Percentiles rank a stretch among this genome's conserved stretches.
Evolutionary conservation across 2,113 vertebrate species (phyloP).

Genomic region (Rhodinocichla rosea): DNA sequence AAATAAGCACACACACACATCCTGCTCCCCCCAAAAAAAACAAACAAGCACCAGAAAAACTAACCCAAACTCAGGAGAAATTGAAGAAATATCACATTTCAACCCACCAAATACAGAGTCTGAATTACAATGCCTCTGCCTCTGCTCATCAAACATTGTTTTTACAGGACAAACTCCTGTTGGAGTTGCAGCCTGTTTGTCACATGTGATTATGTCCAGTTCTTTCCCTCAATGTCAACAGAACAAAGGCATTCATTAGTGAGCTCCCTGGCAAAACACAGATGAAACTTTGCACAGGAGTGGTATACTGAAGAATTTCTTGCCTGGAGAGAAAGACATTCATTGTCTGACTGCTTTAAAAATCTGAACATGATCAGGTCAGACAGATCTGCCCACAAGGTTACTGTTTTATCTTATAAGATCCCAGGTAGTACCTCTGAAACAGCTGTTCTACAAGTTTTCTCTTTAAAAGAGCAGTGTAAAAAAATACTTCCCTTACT

Average conservation of each 20-base stretch:
- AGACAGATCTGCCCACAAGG: not conserved
- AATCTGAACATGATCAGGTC: not conserved
- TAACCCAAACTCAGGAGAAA: not conserved
- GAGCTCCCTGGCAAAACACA: not conserved
- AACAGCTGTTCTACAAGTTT: not conserved
- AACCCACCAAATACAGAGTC: not conserved
- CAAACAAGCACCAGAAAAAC: not conserved
- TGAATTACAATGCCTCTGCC: not conserved
- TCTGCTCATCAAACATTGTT: not conserved
- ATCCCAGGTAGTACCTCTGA: not conserved
- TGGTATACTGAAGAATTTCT: not conserved
- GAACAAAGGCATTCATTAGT: not conserved
- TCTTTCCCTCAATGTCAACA: not conserved
- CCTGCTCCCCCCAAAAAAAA: too few relatives aligned
- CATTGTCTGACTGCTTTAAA: not conserved
- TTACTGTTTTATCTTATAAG: not conserved
- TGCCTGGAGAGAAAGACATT: not conserved
- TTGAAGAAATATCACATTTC: not conserved
- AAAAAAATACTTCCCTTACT: not conserved
- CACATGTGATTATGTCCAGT: not conserved
- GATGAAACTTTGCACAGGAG: not conserved
- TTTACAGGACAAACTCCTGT: not conserved
- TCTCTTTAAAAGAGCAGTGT: not conserved
- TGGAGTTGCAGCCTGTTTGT: not conserved
- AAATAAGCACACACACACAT: not conserved